Evolutionary conservation across 2,113 vertebrate genomes (phyloP).

Genomic region (Toxotes chatareus): DNA sequence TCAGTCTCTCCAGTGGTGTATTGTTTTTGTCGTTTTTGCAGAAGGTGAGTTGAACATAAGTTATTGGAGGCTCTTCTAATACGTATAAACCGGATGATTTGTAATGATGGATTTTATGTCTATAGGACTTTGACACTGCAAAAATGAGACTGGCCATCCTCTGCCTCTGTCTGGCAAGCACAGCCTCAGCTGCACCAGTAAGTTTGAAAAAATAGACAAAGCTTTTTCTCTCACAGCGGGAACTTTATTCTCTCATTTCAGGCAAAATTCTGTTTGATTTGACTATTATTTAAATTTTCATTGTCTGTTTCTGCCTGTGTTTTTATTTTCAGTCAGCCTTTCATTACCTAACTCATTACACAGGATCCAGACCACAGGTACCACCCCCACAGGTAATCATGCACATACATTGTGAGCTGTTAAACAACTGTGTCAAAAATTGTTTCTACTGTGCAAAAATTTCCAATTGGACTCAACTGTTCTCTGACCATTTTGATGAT

Average conservation of each 20-base stretch:
- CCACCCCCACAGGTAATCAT: slow-evolving; percentile 73
- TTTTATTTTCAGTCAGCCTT: slow-evolving; percentile 68
- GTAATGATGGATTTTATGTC: slow-evolving; percentile 7
- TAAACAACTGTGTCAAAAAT: background rate
- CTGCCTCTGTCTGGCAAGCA: slow-evolving; percentile 75
- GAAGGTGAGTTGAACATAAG: slow-evolving; percentile 58
- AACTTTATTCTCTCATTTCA: background rate
- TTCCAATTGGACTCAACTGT: background rate
- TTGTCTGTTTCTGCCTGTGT: slow-evolving; percentile 16
- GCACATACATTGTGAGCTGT: background rate
- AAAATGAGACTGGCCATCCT: slow-evolving; percentile 78
- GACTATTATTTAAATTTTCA: background rate
- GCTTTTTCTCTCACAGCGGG: background rate
- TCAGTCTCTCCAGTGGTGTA: slow-evolving; percentile 2
- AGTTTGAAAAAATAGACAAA: slow-evolving; percentile 35
- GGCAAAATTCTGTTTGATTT: background rate
- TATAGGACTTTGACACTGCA: slow-evolving; percentile 29
- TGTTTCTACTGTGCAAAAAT: background rate
- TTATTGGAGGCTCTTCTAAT: background rate
- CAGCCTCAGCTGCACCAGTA: slow-evolving; percentile 78
- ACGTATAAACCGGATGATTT: background rate
- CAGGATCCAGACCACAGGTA: slow-evolving; percentile 59
- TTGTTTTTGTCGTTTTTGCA: background rate
- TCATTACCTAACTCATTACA: slow-evolving; percentile 79
- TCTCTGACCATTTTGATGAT: background rate